Evolutionary conservation across 1,140 invertebrate species (phyloP).

Genomic region (Aphis craccivora): DNA sequence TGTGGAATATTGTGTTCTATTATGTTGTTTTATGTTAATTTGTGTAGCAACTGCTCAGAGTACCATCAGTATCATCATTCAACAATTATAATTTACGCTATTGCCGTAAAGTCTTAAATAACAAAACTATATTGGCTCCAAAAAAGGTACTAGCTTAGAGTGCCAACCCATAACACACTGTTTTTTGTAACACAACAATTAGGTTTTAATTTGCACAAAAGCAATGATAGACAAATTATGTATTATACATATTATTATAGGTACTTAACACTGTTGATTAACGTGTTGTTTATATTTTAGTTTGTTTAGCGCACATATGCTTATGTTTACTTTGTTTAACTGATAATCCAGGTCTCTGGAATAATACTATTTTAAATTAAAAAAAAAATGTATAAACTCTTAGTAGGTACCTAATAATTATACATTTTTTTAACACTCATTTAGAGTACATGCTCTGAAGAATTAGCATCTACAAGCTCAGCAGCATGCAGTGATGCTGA

Average conservation of each 20-base stretch:
- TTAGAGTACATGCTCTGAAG: constrained; percentile 58
- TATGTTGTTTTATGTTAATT: constrained; percentile 45
- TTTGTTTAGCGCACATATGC: neutral
- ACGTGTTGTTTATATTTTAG: constrained; percentile 26
- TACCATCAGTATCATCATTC: constrained; percentile 39
- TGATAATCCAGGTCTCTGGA: neutral
- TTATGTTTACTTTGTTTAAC: constrained; percentile 20
- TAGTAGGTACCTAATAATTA: neutral
- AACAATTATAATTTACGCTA: constrained; percentile 51
- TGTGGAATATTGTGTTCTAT: constrained; percentile 47
- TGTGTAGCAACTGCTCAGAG: constrained; percentile 54
- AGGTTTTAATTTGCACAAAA: constrained; percentile 13
- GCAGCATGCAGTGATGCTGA: constrained; percentile 61
- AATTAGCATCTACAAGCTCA: constrained; percentile 53
- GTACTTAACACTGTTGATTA: constrained; percentile 1
- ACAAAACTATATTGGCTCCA: constrained; percentile 26
- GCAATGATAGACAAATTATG: neutral
- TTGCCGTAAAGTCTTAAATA: constrained; percentile 40
- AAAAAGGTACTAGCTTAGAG: constrained; percentile 51
- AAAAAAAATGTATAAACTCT: neutral
- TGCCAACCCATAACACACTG: constrained; percentile 38
- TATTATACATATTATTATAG: constrained; percentile 21
- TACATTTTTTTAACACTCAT: neutral
- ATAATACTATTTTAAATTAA: neutral
- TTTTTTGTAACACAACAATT: constrained; percentile 33